Conservation (phyloP, 2,797 vertebrate species). For the Pygocentrus nattereri region DNA sequence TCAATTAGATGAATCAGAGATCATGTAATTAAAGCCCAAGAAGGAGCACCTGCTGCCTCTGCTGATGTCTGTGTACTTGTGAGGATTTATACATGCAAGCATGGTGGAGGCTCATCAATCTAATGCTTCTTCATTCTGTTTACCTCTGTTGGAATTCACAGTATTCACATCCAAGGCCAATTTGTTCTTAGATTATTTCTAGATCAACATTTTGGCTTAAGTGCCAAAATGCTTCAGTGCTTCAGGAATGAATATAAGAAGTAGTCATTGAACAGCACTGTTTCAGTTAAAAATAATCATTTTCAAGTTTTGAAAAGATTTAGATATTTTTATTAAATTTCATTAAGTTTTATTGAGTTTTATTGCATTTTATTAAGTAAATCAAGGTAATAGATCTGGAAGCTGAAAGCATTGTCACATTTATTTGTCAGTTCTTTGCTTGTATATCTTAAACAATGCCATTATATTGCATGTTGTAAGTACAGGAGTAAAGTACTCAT, state of each 20-base stretch:
- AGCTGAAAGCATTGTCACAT: background rate
- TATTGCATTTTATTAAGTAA: background rate
- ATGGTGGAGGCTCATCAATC: slow-evolving; percentile 36
- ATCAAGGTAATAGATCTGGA: background rate
- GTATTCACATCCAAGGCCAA: background rate
- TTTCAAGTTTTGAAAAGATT: background rate
- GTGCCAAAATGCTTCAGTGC: background rate
- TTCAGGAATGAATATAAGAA: background rate
- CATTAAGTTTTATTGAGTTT: background rate
- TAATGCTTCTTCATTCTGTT: slow-evolving; percentile 27
- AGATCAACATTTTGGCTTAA: background rate
- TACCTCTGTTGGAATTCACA: slow-evolving; percentile 49
- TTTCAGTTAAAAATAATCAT: slow-evolving; percentile 3
- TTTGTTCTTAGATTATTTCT: slow-evolving; percentile 1
- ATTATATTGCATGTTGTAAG: background rate
- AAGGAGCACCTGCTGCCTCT: slow-evolving; percentile 85
- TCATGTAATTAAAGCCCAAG: slow-evolving; percentile 88
- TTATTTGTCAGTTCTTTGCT: background rate
- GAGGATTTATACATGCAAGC: slow-evolving; percentile 27
- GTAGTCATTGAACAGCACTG: background rate
- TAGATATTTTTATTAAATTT: background rate
- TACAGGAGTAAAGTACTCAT: background rate
- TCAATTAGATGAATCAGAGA: slow-evolving; percentile 86
- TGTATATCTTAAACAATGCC: background rate
- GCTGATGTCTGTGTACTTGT: slow-evolving; percentile 60